phyloP scores from a whole-genome alignment of 2,797 vertebrate genomes.

The Danio tinwini region DNA sequence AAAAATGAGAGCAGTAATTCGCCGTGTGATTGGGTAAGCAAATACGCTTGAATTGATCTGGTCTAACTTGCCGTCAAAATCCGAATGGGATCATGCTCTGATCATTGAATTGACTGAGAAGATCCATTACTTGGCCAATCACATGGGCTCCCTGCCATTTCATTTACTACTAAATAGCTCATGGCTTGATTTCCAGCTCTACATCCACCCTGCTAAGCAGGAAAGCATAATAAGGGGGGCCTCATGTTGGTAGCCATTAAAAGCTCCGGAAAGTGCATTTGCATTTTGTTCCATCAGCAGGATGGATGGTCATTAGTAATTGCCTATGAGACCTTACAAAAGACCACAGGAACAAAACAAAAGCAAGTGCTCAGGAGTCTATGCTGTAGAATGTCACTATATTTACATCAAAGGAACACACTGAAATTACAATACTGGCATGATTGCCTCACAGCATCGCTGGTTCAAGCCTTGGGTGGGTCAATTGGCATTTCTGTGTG shows the following conservation, averaged over 20 bases:
- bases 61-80: conserved; percentile 59
- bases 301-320: conserved; percentile 68
- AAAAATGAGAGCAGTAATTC: conserved; percentile 32
- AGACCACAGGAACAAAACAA: conserved; percentile 37
- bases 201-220: conserved; percentile 24
- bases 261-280: conserved; percentile 54
- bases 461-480: too few relatives aligned
- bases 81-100: conserved; percentile 35
- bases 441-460: too few relatives aligned
- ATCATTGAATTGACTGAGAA: conserved; percentile 54
- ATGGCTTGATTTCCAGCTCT: conserved; percentile 38
- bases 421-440: background rate
- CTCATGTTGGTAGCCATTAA: conserved; percentile 48
- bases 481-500: too few relatives aligned
- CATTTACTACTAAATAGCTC: conserved; percentile 45
- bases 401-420: conserved; percentile 10
- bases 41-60: conserved; percentile 52
- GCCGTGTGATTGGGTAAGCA: conserved; percentile 44
- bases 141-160: conserved; percentile 39
- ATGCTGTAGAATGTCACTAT: background rate
- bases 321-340: conserved; percentile 53
- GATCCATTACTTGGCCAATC: conserved; percentile 41
- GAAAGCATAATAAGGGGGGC: conserved; percentile 38
- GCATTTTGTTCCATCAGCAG: conserved; percentile 69
- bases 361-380: background rate